Evolutionary conservation across 2,113 vertebrate genomes (phyloP), one percentile per base, ranked within the genome.

Genomic region (Siniperca chuatsi): DNA sequence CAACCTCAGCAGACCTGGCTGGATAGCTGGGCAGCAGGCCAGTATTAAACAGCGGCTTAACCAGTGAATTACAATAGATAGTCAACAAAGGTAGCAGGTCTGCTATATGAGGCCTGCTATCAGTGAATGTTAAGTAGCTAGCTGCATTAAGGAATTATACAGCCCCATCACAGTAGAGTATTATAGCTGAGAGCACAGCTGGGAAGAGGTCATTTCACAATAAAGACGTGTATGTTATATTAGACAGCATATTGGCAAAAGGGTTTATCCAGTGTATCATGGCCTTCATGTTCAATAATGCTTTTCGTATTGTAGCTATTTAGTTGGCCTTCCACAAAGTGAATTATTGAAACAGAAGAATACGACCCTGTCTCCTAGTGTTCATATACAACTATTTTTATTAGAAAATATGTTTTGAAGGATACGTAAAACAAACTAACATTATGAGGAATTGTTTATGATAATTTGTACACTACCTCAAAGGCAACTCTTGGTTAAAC

Each of bases 61-160:
- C 73, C 61, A 23, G 72, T 81, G 77, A 86, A 88, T 81, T 86
- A 85, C 80, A 87, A 79, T 52, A 81, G 83, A 84, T 55, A 70
- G 69, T 82, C 84, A 79, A 86, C 66, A 84, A 65, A 76, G 72
- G 44, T 23, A 73, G 60, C 40, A 37, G 78, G 29, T 66, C 48
- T 70, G 64, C 76, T 81, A 70, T 67, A 46, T 13, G 79, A 85
- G 71, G 75, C 50, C 78, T 46, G 82, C 75, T 81, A 76, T 82
- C 84, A 78, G 66, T 75, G 82, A 84, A 78, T 71, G 78, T 70
- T 69, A 81, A 86, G 75, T 75, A 77, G 84, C 73, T 68, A 35
- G 29, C 29, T 29, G 29, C 29, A 29, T 29, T 29, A 29, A 29
- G 29, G 29, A 29, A 29, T 29, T 29, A 29, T 29, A 29, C 29